phyloP scores from a whole-genome alignment of 2,113 vertebrate species.

The Sinocyclocheilus grahami region DNA sequence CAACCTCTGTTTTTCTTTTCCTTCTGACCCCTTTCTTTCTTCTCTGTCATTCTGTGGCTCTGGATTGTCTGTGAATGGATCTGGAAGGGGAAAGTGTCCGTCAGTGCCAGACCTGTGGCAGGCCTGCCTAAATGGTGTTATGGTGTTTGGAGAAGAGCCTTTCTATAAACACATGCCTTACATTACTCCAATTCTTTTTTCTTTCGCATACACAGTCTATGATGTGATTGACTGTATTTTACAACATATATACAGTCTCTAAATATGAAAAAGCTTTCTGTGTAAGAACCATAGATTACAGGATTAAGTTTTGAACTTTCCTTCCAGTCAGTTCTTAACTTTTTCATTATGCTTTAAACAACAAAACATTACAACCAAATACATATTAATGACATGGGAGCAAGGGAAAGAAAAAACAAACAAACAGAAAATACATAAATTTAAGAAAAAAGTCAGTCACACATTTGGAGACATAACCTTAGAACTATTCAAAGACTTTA shows the following conservation, averaged over 20 bases:
- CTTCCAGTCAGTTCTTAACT: not conserved
- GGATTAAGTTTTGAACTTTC: not conserved
- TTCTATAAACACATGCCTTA: not conserved
- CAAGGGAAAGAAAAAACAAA: no score
- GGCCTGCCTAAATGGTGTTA: constrained; percentile 20
- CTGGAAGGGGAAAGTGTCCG: constrained; percentile 31
- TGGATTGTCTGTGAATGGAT: constrained; percentile 14
- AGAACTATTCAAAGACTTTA: no score
- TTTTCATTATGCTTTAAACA: not conserved
- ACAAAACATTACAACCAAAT: not conserved
- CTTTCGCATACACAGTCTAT: not conserved
- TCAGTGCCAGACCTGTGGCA: constrained; percentile 7
- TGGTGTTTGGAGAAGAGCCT: not conserved
- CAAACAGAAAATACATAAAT: no score
- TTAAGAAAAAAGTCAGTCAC: no score
- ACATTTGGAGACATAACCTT: no score
- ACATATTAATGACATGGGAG: no score
- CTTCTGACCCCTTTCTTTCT: constrained; percentile 24
- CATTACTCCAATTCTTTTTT: not conserved
- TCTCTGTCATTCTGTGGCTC: constrained; percentile 11
- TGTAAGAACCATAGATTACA: not conserved
- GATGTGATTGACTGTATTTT: not conserved
- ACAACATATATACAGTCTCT: not conserved
- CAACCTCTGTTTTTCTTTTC: constrained; percentile 46
- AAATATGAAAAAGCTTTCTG: not conserved